Evolutionary conservation across 2,113 vertebrate genomes (phyloP).

Genomic region (Odocoileus hemionus): DNA sequence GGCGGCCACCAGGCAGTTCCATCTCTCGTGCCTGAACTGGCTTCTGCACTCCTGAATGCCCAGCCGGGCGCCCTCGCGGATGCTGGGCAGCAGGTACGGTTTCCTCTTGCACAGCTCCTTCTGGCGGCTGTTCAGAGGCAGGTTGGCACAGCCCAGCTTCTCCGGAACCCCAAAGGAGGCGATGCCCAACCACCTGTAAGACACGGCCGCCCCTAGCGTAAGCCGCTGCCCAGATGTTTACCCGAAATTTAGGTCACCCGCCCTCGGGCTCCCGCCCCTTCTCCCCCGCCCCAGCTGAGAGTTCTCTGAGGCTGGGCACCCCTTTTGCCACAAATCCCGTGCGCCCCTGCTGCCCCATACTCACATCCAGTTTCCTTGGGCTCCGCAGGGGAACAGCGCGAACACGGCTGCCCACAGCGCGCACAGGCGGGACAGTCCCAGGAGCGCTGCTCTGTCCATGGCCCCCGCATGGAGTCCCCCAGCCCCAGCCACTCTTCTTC

Average conservation of each 20-base stretch:
- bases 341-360: slow-evolving; percentile 67
- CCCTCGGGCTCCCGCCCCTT: background rate
- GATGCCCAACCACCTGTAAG: slow-evolving; percentile 91
- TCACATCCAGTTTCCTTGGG: slow-evolving; percentile 91
- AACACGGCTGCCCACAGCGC: slow-evolving; percentile 82
- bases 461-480: slow-evolving; percentile 80
- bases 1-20: slow-evolving; percentile 89
- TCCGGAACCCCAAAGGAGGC: slow-evolving; percentile 85
- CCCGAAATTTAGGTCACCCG: background rate
- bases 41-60: slow-evolving; percentile 90
- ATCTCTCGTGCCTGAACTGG: slow-evolving; percentile 93
- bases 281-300: background rate
- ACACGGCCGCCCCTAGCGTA: background rate
- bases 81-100: slow-evolving; percentile 88
- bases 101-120: slow-evolving; percentile 89
- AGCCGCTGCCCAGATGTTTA: background rate
- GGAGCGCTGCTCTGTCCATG: slow-evolving; percentile 83
- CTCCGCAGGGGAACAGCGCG: slow-evolving; percentile 81
- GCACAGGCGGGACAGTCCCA: slow-evolving; percentile 79
- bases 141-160: slow-evolving; percentile 83
- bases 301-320: background rate
- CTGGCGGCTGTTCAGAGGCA: slow-evolving; percentile 87
- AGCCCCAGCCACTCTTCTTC: background rate
- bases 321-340: background rate
- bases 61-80: slow-evolving; percentile 90